A percentile compares a stretch with the other conserved stretches of the same genome.
phyloP scores from a whole-genome alignment of 1,140 invertebrate genomes.

The Drosophila teissieri region DNA sequence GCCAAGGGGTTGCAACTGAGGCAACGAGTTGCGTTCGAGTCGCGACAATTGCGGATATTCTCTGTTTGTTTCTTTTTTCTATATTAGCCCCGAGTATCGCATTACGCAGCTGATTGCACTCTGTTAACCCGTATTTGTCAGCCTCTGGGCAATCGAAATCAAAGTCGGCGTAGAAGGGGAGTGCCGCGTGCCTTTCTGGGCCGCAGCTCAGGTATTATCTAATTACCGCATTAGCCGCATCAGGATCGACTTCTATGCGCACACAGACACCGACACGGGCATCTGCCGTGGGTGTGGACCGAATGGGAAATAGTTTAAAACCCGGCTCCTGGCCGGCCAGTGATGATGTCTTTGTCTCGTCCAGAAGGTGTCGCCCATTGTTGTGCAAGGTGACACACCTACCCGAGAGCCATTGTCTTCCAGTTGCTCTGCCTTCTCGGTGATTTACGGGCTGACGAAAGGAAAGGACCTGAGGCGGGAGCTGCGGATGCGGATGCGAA shows the following conservation, averaged over 20 bases:
- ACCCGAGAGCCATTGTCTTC: conserved; percentile 40
- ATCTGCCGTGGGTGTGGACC: conserved; percentile 42
- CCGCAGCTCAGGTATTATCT: conserved; percentile 59
- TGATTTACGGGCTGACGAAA: conserved; percentile 79
- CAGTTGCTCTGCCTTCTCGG: conserved; percentile 14
- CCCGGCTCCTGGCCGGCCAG: conserved; percentile 7
- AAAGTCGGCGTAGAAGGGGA: conserved; percentile 12
- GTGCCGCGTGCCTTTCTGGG: conserved; percentile 59
- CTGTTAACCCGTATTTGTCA: conserved; percentile 57
- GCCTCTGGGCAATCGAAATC: conserved; percentile 24
- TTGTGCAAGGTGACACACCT: conserved; percentile 71
- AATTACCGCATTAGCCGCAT: conserved; percentile 75
- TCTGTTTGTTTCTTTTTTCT: conserved; percentile 27
- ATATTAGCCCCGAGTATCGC: conserved; percentile 41
- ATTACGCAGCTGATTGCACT: conserved; percentile 74
- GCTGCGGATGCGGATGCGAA: conserved; percentile 16
- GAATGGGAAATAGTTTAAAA: conserved; percentile 60
- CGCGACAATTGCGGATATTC: conserved; percentile 34
- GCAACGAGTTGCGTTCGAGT: conserved; percentile 36
- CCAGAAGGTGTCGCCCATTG: conserved; percentile 62
- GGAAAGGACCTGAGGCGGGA: conserved; percentile 48
- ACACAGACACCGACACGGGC: not conserved
- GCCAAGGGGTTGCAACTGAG: conserved; percentile 64
- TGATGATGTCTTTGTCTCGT: conserved; percentile 72
- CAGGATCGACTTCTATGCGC: conserved; percentile 14